Base-by-base conservation (phyloP, 53 echinoderm and acorn worm species). In the Zoroaster sp. region DNA sequence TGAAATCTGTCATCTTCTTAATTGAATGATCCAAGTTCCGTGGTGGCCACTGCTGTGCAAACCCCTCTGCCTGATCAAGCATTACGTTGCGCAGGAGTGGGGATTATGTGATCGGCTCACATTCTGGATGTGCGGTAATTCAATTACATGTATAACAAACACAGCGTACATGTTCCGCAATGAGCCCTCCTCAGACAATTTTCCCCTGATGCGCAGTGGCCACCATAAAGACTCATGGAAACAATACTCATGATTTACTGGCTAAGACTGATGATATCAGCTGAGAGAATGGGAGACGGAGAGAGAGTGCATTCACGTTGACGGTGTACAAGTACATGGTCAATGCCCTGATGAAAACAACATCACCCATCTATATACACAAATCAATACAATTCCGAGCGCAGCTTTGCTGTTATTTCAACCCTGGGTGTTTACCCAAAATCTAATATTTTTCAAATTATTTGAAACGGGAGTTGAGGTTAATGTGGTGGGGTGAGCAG, bases 401-500 rank as follows among this genome's bases (percentile, higher is more conserved):
- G 78, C 74, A 31, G 46, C 85, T n/a, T 47, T 66, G 85, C 85
- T 85, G 85, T 85, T 85, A 85, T 85, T 70, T 85, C 85, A 85
- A 85, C 70, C 71, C 70, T 71, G 85, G 47, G 70, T 85, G 71
- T 85, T 85, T 85, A 85, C 85, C 85, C 70, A 85, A 85, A 85
- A 85, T 85, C 85, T 85, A 85, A 85, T 85, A 85, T 71, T 85
- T 85, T 85, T 70, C 85, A 85, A 85, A 85, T 85, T 85, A 85
- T 85, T 85, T 85, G 85, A 85, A 85, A 85, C 85, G 35, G 71
- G 85, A 85, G 85, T 85, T 46, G 70, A 71, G 85, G 85, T 85
- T 85, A 85, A 85, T 85, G 85, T 85, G 85, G 71, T 82, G 39
- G 92, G 88, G 81, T 72, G 88, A 81, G 82, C 82, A 46, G 75